These are phyloP conservation scores for Myotis myotis DNA, from an alignment of 2,797 vertebrate genomes.

Conservation along the genomic window DNA sequence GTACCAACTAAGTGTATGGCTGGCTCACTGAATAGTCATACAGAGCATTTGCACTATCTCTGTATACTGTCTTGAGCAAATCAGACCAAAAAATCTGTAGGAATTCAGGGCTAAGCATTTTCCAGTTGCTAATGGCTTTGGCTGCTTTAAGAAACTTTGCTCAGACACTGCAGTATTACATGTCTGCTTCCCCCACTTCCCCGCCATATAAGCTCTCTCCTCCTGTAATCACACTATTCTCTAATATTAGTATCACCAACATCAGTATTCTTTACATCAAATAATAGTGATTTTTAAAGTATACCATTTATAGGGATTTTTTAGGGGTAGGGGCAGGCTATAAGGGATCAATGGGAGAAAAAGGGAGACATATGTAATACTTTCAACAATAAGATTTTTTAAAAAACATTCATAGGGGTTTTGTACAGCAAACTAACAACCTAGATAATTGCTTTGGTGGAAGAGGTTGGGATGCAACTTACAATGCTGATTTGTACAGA, in stretches of 20 bases:
- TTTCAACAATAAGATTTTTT: conserved; percentile 17
- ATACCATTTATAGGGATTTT: neutral
- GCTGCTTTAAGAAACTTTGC: conserved; percentile 58
- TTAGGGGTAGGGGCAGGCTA: no score
- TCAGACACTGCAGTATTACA: conserved; percentile 37
- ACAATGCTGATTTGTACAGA: conserved; percentile 19
- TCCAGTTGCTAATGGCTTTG: conserved; percentile 59
- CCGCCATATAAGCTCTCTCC: neutral
- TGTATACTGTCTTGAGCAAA: conserved; percentile 42
- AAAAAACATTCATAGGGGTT: neutral
- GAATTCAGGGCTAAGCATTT: conserved; percentile 1
- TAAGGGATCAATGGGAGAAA: no score
- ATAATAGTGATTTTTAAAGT: conserved; percentile 31
- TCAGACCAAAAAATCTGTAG: conserved; percentile 4
- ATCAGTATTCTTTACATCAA: conserved; percentile 45
- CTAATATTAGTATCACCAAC: conserved; percentile 25
- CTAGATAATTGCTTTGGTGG: neutral
- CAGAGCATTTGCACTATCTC: conserved; percentile 42
- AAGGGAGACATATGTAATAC: no score
- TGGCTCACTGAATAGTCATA: neutral
- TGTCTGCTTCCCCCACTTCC: neutral
- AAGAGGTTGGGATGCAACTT: conserved; percentile 38
- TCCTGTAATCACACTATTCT: conserved; percentile 42
- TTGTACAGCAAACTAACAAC: conserved; percentile 29
- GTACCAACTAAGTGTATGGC: neutral